Evolutionary conservation across 2,888 invertebrate species (phyloP), one percentile per base, ranked within the genome.

Genomic region (Melanostoma scalare): DNA sequence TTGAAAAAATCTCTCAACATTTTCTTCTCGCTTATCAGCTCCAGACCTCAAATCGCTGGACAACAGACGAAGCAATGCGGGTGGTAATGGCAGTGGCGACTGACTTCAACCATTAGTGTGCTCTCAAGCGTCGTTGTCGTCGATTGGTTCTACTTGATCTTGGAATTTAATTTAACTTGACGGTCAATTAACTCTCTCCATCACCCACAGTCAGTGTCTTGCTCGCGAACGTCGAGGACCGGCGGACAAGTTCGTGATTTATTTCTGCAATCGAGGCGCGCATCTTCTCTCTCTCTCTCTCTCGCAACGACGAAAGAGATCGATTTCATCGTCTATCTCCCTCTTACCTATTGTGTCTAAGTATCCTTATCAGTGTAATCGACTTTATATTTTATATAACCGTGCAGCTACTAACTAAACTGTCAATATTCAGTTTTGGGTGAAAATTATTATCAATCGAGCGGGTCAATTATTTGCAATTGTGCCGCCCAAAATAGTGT

Each of bases 181-280:
- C 74, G 74, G 75, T 78, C 75, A 82, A 82, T 78, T 82, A 78
- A 78, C 74, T 63, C 61, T 48, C 61, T 20, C 35, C 9, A 48
- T 52, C 61, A 87, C 81, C 87, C 87, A 20, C 20, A 89, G 89
- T 89, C 87, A 81, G 87, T 89, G 86, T 87, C 86, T 86, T 80
- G 86, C 86, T 85, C 87, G 87, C 87, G 87, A 87, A 80, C 86
- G 77, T 77, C 76, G 86, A 87, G 86, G 86, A 87, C 77, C 78
- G 84, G 20, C 84, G 74, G 84, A 84, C 60, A 74, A 74, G 33
- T 71, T 74, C 56, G 20, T 60, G 60, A 68, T 74, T 60, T 65
- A 42, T 55, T 52, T 35, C 63, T 68, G 50, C 72, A 42, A 74
- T 71, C 79, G 50, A 40, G 42, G 50, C 74, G 73, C 74, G 69